These are phyloP conservation scores for Pogonocichla stellata DNA, from an alignment of 2,113 vertebrate species.

Conservation along the genomic window DNA sequence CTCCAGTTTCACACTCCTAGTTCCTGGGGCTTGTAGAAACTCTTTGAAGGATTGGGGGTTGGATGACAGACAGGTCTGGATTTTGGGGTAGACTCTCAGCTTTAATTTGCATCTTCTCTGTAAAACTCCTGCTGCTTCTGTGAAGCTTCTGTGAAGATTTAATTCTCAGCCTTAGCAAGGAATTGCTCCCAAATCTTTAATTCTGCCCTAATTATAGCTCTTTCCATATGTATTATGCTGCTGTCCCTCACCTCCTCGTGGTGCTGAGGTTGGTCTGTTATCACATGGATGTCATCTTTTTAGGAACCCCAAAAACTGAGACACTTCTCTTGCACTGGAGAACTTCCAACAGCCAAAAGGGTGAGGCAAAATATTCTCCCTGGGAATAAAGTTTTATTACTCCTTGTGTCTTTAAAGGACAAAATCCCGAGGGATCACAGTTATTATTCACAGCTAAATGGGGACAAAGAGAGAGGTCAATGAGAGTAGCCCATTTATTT, in stretches of 20 bases:
- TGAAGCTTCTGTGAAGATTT: background rate
- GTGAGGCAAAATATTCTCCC: background rate
- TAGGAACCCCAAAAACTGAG: background rate
- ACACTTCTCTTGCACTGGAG: background rate
- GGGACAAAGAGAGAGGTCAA: background rate
- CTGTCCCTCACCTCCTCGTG: background rate
- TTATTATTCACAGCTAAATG: background rate
- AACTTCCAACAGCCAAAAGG: background rate
- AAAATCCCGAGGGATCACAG: background rate
- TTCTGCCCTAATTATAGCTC: background rate
- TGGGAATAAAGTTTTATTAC: background rate
- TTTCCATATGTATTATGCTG: background rate
- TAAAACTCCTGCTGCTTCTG: background rate
- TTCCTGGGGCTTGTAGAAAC: background rate
- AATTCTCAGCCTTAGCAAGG: background rate
- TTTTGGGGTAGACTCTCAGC: background rate
- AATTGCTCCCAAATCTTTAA: background rate
- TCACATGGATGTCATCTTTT: background rate
- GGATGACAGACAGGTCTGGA: background rate
- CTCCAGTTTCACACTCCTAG: rapidly evolving
- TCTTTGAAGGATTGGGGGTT: background rate
- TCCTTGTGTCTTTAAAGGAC: background rate
- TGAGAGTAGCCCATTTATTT: background rate
- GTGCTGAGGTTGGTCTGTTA: background rate
- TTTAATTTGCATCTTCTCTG: background rate